A percentile compares a stretch with the other conserved stretches of the same genome.
Evolutionary conservation across 2,888 invertebrate genomes (phyloP).

Genomic region (Aspidiotus destructor): DNA sequence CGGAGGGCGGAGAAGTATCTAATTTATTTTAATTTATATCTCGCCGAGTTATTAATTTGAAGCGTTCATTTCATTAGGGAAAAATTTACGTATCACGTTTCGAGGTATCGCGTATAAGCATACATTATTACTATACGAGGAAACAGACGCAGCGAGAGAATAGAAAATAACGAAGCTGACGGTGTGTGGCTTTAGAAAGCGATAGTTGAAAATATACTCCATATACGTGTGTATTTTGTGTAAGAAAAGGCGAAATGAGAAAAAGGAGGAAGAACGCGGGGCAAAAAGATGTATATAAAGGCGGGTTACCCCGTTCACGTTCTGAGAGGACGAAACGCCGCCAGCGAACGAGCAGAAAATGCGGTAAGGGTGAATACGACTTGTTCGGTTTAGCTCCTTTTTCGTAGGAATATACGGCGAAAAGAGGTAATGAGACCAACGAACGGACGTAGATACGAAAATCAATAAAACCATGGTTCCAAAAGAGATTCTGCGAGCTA

Average conservation of each 20-base stretch:
- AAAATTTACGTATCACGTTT: conserved; percentile 27
- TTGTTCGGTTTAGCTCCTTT: conserved; percentile 28
- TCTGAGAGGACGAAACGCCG: background rate
- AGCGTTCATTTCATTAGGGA: conserved; percentile 20
- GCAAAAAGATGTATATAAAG: background rate
- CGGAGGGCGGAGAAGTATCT: background rate
- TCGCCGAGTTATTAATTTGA: conserved; percentile 24
- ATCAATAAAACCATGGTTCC: conserved; percentile 32
- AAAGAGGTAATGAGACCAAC: conserved; percentile 32
- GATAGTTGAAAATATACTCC: conserved; percentile 26
- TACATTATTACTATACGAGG: conserved; percentile 6
- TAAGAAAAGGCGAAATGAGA: conserved; percentile 5
- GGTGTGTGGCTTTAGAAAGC: conserved; percentile 25
- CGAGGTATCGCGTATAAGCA: conserved; percentile 27
- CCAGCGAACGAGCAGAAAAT: conserved; percentile 16
- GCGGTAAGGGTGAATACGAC: conserved; percentile 25
- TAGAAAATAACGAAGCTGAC: conserved; percentile 11
- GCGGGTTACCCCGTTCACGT: background rate
- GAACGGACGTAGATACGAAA: conserved; percentile 32
- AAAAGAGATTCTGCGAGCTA: conserved; percentile 28
- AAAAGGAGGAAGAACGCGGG: conserved; percentile 14
- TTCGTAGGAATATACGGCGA: conserved; percentile 17
- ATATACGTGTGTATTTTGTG: background rate
- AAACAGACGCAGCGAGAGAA: too few relatives aligned
- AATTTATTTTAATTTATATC: conserved; percentile 21